Evolutionary conservation across 2,113 vertebrate species (phyloP).

Genomic region (Myodes glareolus): DNA sequence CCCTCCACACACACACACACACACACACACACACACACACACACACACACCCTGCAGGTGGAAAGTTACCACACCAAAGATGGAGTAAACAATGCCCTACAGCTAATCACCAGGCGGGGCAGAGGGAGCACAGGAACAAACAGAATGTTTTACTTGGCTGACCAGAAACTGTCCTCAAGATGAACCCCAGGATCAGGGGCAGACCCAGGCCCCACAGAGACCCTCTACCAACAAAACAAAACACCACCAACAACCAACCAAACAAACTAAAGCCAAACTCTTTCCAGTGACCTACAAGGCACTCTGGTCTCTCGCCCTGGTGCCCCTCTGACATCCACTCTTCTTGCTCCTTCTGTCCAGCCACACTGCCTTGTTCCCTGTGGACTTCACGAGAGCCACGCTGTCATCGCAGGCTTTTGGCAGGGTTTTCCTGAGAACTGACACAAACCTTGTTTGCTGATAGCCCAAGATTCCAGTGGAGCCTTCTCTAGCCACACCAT

Average conservation of each 20-base stretch:
- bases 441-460: background rate
- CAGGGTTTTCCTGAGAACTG: background rate
- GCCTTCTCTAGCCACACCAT: background rate
- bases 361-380: background rate
- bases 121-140: no score
- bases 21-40: no score
- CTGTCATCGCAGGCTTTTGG: background rate
- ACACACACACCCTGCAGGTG: no score
- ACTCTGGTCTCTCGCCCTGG: background rate
- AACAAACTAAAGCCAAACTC: background rate
- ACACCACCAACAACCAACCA: background rate
- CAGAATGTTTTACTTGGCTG: no score
- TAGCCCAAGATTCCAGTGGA: background rate
- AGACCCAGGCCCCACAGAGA: no score
- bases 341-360: background rate
- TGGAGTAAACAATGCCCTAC: no score
- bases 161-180: no score
- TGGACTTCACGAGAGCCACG: background rate
- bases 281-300: background rate
- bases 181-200: no score
- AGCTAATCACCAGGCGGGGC: no score
- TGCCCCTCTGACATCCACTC: background rate
- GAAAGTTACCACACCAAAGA: no score
- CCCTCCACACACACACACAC: no score
- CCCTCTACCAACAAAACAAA: background rate